A percentile compares a stretch with the other conserved stretches of the same genome.
Conservation (phyloP, 35 echinoderm and acorn worm species). For the Chiridota heheva region DNA sequence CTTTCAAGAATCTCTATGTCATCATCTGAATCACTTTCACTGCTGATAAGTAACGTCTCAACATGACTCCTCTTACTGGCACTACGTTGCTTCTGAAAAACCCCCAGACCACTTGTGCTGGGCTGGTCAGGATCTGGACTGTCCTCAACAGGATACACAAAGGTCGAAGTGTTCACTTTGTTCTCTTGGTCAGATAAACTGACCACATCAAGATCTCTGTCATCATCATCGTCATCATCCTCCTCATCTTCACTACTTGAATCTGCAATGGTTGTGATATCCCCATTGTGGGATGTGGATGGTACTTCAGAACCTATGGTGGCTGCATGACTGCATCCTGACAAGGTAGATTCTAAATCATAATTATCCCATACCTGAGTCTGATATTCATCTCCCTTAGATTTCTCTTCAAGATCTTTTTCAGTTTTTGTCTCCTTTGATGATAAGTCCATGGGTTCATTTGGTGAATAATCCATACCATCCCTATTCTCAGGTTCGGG, state of each 20-base stretch:
- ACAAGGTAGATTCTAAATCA: constrained; percentile 39
- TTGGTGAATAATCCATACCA: too few relatives aligned
- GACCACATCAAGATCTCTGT: constrained; percentile 13
- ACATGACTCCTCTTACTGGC: constrained; percentile 6
- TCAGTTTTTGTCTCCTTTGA: constrained; percentile 46
- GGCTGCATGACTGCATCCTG: constrained; percentile 35
- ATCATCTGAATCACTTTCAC: constrained; percentile 10
- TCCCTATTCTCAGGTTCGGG: too few relatives aligned
- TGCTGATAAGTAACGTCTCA: constrained; percentile 2
- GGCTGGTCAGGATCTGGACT: constrained; percentile 39
- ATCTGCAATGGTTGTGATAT: constrained; percentile 36
- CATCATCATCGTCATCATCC: not conserved
- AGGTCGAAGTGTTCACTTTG: constrained; percentile 11
- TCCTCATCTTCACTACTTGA: constrained; percentile 34
- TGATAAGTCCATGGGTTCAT: constrained; percentile 45
- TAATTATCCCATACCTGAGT: constrained; percentile 35
- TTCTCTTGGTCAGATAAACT: constrained; percentile 43
- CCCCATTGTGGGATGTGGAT: constrained; percentile 22
- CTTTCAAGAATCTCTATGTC: constrained; percentile 20
- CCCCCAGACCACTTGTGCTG: constrained; percentile 31
- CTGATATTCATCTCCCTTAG: constrained; percentile 32
- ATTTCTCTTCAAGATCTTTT: constrained; percentile 22
- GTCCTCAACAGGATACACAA: not conserved
- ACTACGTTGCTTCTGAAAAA: constrained; percentile 25
- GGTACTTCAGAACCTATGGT: constrained; percentile 38